These are phyloP conservation scores for Bradypus variegatus DNA, from an alignment of 2,797 vertebrate genomes.

Conservation along the genomic window DNA sequence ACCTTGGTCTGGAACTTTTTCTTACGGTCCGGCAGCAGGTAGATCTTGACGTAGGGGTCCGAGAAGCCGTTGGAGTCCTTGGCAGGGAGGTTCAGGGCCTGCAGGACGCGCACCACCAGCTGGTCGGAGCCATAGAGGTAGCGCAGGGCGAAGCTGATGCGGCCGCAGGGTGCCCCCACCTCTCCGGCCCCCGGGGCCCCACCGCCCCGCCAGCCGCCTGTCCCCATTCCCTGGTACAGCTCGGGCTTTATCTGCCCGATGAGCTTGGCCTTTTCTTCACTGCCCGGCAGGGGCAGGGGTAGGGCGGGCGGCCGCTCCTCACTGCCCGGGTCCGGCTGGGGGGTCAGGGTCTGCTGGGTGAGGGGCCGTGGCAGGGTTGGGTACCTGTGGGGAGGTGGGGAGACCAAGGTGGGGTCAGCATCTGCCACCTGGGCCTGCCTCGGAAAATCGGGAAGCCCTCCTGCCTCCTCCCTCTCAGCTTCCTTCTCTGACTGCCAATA, in stretches of 20 bases:
- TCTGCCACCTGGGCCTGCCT: not conserved
- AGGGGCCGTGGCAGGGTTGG: constrained; percentile 83
- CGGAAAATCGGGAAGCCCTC: not conserved
- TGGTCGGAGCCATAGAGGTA: constrained; percentile 92
- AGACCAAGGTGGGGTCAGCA: not conserved
- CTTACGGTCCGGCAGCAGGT: constrained; percentile 92
- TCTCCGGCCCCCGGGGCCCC: constrained; percentile 71
- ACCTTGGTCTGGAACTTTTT: constrained; percentile 96
- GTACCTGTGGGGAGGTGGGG: constrained; percentile 59
- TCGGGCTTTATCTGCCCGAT: constrained; percentile 94
- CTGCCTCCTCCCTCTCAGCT: not conserved
- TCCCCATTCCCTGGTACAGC: constrained; percentile 79
- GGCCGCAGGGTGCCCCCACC: constrained; percentile 76
- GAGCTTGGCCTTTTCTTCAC: constrained; percentile 85
- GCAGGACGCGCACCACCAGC: constrained; percentile 89
- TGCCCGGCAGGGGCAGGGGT: constrained; percentile 46
- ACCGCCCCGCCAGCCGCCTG: constrained; percentile 55
- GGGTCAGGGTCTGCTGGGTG: constrained; percentile 87
- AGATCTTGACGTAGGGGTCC: constrained; percentile 93
- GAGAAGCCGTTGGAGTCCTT: constrained; percentile 93
- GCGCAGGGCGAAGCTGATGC: constrained; percentile 89
- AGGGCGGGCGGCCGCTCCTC: constrained; percentile 80
- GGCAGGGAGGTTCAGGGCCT: constrained; percentile 88
- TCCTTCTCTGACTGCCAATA: not conserved
- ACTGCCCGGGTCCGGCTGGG: constrained; percentile 77